phyloP scores from a whole-genome alignment of 2,888 invertebrate genomes.

The Diabrotica balteata region DNA sequence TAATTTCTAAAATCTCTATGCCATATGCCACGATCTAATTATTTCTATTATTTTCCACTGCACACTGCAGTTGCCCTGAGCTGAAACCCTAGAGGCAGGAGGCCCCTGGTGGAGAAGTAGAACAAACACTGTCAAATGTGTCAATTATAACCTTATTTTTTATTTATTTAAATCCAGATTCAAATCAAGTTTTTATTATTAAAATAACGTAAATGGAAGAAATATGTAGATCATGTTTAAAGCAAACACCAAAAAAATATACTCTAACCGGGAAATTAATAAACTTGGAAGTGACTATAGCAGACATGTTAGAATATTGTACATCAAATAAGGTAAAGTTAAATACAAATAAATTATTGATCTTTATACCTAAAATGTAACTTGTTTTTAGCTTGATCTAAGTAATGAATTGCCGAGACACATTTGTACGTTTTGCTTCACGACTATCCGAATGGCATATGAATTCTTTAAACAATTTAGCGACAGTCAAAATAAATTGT shows the following conservation, averaged over 20 bases:
- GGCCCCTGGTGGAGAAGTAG: no score
- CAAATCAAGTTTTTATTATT: no score
- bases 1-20: no score
- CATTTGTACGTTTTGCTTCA: background rate
- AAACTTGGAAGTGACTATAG: constrained; percentile 4
- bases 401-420: background rate
- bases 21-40: no score
- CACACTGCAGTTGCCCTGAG: no score
- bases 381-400: constrained; percentile 13
- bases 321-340: constrained; percentile 1
- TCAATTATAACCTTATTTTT: no score
- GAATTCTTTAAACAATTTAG: constrained; percentile 2
- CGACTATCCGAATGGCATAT: constrained; percentile 1
- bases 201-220: background rate
- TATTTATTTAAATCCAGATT: no score
- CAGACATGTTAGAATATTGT: constrained; percentile 5
- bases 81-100: no score
- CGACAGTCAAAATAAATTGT: background rate
- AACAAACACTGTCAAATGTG: no score
- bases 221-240: constrained; percentile 4
- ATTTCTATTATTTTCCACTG: no score
- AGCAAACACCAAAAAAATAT: background rate
- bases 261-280: constrained; percentile 1
- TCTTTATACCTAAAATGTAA: background rate
- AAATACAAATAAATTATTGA: background rate